These are phyloP conservation scores for Macrocentrus cingulum DNA, from an alignment of 1,140 invertebrate species.

Conservation along the genomic window DNA sequence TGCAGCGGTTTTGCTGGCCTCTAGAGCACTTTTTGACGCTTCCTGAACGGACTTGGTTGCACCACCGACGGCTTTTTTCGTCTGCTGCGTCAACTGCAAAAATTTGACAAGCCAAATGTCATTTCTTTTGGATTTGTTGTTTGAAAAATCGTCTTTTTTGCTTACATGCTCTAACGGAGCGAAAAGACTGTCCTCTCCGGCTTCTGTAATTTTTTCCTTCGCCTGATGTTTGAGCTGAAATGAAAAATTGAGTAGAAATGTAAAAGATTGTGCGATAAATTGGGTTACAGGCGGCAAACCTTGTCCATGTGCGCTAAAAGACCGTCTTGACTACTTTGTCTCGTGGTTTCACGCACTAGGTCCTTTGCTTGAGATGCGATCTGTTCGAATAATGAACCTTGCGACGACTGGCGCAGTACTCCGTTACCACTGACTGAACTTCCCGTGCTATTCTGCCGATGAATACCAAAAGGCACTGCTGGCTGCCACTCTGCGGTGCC, in stretches of 20 bases:
- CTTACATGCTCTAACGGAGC: constrained; percentile 74
- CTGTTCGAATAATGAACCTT: constrained; percentile 81
- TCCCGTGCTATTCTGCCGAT: constrained; percentile 44
- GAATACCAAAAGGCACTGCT: constrained; percentile 32
- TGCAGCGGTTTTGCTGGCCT: constrained; percentile 83
- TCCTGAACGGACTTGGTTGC: constrained; percentile 80
- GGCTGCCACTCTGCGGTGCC: constrained; percentile 12
- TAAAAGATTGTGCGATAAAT: too few species aligned
- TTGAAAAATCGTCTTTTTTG: too few species aligned
- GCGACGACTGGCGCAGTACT: constrained; percentile 72
- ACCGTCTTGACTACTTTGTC: constrained; percentile 86
- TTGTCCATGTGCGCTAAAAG: constrained; percentile 88
- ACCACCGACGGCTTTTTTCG: constrained; percentile 85
- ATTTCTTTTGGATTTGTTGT: too few species aligned
- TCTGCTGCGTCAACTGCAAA: constrained; percentile 76
- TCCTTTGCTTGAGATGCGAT: constrained; percentile 85
- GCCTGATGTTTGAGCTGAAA: constrained; percentile 65
- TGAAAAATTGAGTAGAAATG: constrained; percentile 31
- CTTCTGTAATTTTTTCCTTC: constrained; percentile 69
- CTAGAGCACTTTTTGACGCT: constrained; percentile 79
- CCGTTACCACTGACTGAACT: constrained; percentile 48
- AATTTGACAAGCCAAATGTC: background rate
- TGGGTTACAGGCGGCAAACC: constrained; percentile 51
- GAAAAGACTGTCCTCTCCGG: constrained; percentile 70
- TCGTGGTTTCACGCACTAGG: constrained; percentile 78